Percentiles rank a stretch among this genome's conserved stretches.
phyloP scores from a whole-genome alignment of 35 echinoderm and acorn worm species.

The Holothuria glaberrima region DNA sequence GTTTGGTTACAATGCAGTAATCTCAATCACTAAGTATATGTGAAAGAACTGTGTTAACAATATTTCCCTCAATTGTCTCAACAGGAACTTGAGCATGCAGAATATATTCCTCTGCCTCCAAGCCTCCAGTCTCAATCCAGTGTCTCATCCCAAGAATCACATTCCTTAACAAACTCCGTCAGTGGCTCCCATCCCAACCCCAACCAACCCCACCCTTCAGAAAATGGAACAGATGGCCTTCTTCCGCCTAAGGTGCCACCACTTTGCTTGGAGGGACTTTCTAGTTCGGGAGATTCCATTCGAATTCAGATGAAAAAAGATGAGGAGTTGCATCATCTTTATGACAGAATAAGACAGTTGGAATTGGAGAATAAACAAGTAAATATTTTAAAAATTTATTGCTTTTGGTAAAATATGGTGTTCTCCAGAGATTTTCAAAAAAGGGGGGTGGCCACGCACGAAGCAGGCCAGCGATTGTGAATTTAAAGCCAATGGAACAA shows the following conservation, averaged over 20 bases:
- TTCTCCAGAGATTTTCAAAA: no score
- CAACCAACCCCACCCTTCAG: conserved; percentile 20
- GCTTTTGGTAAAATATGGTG: no score
- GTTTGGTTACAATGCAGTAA: no score
- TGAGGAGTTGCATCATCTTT: conserved; percentile 74
- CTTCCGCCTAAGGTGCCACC: conserved; percentile 79
- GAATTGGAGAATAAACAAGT: conserved; percentile 84
- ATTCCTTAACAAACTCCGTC: conserved; percentile 45
- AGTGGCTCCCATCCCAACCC: conserved; percentile 4
- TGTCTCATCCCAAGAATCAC: conserved; percentile 49
- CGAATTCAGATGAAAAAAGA: conserved; percentile 76
- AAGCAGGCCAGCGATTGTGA: no score
- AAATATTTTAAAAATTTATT: conserved; percentile 2
- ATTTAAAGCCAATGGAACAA: no score
- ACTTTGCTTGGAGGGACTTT: conserved; percentile 78
- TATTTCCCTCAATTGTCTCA: not conserved
- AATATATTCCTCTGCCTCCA: conserved; percentile 87
- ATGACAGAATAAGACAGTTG: conserved; percentile 67
- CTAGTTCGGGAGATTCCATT: conserved; percentile 69
- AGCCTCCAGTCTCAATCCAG: conserved; percentile 11
- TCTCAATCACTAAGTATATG: no score
- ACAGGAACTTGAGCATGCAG: conserved; percentile 85
- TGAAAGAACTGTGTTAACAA: not conserved
- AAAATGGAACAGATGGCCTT: conserved; percentile 31
- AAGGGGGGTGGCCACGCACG: no score